Evolutionary conservation across 2,888 invertebrate genomes (phyloP).

Genomic region (Kuschelorhynchus macadamiae): DNA sequence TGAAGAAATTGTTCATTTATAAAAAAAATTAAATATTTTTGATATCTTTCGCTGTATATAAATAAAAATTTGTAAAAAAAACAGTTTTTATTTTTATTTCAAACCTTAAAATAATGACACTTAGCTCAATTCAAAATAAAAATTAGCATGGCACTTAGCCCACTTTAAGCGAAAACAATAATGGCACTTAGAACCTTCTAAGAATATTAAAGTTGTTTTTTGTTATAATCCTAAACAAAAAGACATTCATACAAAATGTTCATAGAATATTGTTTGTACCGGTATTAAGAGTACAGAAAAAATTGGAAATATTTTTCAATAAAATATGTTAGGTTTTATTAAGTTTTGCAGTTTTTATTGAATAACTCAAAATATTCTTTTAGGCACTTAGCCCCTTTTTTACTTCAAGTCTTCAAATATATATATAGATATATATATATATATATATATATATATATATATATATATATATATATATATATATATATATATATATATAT

Average conservation of each 20-base stretch:
- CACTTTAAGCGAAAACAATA: slow-evolving; percentile 11
- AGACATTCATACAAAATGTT: slow-evolving; percentile 1
- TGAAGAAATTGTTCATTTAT: slow-evolving; percentile 6
- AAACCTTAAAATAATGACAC: neutral
- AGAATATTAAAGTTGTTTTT: slow-evolving; percentile 7
- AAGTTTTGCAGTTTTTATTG: too few relatives aligned
- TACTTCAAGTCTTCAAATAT: too few relatives aligned
- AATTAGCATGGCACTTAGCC: slow-evolving; percentile 14
- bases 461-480: too few relatives aligned
- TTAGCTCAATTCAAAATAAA: slow-evolving; percentile 2
- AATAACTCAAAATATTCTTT: too few relatives aligned
- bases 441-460: too few relatives aligned
- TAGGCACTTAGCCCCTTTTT: too few relatives aligned
- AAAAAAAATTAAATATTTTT: neutral
- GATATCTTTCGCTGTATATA: neutral
- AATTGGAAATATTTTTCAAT: slow-evolving; percentile 1
- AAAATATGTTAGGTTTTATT: too few relatives aligned
- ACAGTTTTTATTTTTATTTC: slow-evolving; percentile 3
- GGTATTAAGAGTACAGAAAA: slow-evolving; percentile 3
- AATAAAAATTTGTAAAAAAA: slow-evolving; percentile 14
- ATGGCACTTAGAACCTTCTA: slow-evolving; percentile 8
- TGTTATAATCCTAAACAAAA: slow-evolving; percentile 3
- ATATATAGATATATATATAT: too few relatives aligned
- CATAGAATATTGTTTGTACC: slow-evolving; percentile 1
- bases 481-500: too few relatives aligned